Base-by-base conservation (phyloP, 1,140 invertebrate genomes). In the Lepidotrigona ventralis region DNA sequence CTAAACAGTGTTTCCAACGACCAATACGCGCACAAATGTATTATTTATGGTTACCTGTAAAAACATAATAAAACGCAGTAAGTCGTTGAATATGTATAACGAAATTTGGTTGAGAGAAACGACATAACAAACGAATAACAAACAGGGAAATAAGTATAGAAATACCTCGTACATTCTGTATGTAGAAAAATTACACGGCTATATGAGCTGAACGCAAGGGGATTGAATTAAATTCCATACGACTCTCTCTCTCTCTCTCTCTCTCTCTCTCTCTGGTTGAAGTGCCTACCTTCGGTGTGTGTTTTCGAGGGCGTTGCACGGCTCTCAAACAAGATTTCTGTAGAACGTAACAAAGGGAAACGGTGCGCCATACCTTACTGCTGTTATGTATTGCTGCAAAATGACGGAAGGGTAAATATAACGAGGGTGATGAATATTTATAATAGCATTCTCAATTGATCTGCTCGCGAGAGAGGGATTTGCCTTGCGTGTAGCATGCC, bases 361-460 rank as follows among this genome's bases (percentile, higher is more conserved):
- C 66, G 77, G 60, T 69, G 54, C 73, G 66, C 26, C 60, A 70
- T 64, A 69, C 85, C 80, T 84, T 77, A 63, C 64, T 68, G 77
- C 66, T 66, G 84, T 87, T 85, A 72, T 85, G 63, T 53, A 63
- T 79, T n/a, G 80, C 80, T 88, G 72, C 58, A 80, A 90, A 89
- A 86, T 89, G 78, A 87, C 79, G 85, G 84, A 85, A 90, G 86
- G 86, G 81, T 84, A 87, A 89, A 89, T 87, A 89, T 90, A 89
- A 90, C 88, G 88, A 90, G 84, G 84, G 76, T 77, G 82, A 89
- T 90, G 86, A 90, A 90, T 90, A 90, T 90, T 90, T 90, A 90
- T 90, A 86, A 78, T 85, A 74, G 56, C 81, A 76, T 63, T 85
- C 72, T 78, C 79, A 83, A 85, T 85, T 87, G 86, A 84, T 81